Percentiles rank a stretch among this genome's conserved stretches.
Conservation (phyloP, 35 echinoderm and acorn worm species). For the Diadema setosum region DNA sequence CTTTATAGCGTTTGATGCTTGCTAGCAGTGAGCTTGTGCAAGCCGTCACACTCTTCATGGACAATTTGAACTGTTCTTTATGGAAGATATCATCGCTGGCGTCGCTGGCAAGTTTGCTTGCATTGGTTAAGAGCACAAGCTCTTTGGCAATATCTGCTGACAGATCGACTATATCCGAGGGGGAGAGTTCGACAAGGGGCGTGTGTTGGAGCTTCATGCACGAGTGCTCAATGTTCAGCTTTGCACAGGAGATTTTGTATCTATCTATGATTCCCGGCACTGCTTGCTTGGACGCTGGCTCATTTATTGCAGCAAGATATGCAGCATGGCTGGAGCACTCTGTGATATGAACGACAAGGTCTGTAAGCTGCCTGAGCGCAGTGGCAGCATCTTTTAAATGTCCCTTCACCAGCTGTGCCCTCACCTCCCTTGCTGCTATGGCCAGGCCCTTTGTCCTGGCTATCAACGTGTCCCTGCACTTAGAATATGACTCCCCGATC, state of each 20-base stretch:
- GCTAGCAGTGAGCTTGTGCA: conserved; percentile 83
- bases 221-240: conserved; percentile 87
- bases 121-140: conserved; percentile 78
- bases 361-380: conserved; percentile 74
- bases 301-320: conserved; percentile 87
- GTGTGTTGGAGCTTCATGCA: conserved; percentile 80
- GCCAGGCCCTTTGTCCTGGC: conserved; percentile 92
- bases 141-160: conserved; percentile 86
- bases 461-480: conserved; percentile 94
- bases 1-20: conserved; percentile 75
- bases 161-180: conserved; percentile 72
- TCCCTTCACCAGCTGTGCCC: conserved; percentile 60
- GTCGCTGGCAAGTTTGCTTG: conserved; percentile 94
- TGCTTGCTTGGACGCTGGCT: conserved; percentile 81
- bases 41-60: conserved; percentile 92
- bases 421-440: conserved; percentile 80
- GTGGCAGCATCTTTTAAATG: conserved; percentile 70
- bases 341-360: conserved; percentile 81
- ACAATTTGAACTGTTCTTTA: conserved; percentile 93
- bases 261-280: conserved; percentile 92
- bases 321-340: conserved; percentile 96
- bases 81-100: conserved; percentile 86
- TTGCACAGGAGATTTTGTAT: conserved; percentile 86
- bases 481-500: conserved; percentile 90
- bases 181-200: conserved; percentile 78